These are phyloP conservation scores for Campylomormyrus tamandua DNA, from an alignment of 2,113 vertebrate species.

Conservation along the genomic window DNA sequence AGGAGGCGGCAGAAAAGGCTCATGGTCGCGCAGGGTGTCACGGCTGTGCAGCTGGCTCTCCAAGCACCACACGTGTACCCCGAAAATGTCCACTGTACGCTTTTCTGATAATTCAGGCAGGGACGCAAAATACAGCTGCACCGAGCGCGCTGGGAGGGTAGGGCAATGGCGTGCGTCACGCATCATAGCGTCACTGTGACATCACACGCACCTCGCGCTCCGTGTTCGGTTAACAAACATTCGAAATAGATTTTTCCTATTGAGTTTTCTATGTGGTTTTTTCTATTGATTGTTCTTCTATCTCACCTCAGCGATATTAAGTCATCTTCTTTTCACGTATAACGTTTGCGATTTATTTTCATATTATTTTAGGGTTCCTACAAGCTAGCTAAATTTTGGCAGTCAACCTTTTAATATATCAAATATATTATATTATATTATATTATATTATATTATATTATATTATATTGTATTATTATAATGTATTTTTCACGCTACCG, in stretches of 20 bases:
- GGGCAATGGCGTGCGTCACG: neutral
- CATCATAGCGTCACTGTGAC: neutral
- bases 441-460: too few species aligned
- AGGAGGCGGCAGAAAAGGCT: conserved; percentile 54
- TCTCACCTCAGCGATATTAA: neutral
- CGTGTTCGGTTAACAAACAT: neutral
- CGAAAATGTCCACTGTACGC: neutral
- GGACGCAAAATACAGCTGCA: neutral
- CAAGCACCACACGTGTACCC: neutral
- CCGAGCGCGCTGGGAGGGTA: neutral
- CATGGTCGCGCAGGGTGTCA: conserved; percentile 47
- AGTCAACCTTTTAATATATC: neutral
- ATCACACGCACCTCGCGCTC: neutral
- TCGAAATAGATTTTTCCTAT: too few species aligned
- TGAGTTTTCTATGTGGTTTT: too few species aligned
- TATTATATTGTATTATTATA: too few species aligned
- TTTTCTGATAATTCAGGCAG: neutral
- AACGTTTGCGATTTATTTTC: neutral
- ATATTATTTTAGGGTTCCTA: neutral
- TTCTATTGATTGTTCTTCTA: neutral
- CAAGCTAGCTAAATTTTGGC: neutral
- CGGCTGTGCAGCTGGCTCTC: neutral
- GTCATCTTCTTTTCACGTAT: neutral
- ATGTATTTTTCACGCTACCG: neutral
- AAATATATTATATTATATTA: neutral